Percentiles rank a stretch among this genome's conserved stretches.
Conservation (phyloP, 2,113 vertebrate species). For the Neopipo cinnamomea region DNA sequence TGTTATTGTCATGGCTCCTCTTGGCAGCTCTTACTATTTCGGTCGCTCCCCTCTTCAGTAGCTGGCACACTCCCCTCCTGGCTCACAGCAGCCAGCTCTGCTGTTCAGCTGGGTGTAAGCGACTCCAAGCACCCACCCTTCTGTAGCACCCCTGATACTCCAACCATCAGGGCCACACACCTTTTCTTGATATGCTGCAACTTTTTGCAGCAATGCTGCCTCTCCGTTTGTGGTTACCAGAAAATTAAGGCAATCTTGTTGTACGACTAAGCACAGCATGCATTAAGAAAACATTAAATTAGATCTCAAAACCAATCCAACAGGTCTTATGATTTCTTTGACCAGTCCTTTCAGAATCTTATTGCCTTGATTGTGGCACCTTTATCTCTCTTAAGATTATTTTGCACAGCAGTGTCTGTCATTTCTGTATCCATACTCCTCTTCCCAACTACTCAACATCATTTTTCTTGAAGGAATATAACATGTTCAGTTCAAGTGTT, state of each 20-base stretch:
- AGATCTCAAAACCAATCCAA: not conserved
- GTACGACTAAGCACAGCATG: not conserved
- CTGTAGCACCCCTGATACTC: not conserved
- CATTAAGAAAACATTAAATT: not conserved
- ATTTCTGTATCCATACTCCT: not conserved
- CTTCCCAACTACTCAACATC: not conserved
- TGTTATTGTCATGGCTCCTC: not conserved
- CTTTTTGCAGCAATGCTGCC: not conserved
- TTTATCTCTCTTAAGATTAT: not conserved
- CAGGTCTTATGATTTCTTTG: not conserved
- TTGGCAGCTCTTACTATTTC: not conserved
- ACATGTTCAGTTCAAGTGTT: not conserved
- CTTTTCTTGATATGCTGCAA: not conserved
- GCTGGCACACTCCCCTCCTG: not conserved
- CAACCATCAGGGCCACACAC: accelerated
- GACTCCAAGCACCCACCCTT: accelerated
- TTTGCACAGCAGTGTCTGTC: not conserved
- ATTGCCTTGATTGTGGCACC: accelerated
- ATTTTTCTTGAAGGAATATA: not conserved
- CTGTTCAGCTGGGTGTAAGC: not conserved
- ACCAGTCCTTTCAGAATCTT: not conserved
- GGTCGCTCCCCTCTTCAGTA: not conserved
- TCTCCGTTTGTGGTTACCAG: not conserved
- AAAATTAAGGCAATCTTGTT: not conserved
- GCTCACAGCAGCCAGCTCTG: not conserved